A percentile compares a stretch with the other conserved stretches of the same genome.
These are phyloP conservation scores for Probaryconus sp. DNA, from an alignment of 1,140 invertebrate genomes.

Conservation along the genomic window DNA sequence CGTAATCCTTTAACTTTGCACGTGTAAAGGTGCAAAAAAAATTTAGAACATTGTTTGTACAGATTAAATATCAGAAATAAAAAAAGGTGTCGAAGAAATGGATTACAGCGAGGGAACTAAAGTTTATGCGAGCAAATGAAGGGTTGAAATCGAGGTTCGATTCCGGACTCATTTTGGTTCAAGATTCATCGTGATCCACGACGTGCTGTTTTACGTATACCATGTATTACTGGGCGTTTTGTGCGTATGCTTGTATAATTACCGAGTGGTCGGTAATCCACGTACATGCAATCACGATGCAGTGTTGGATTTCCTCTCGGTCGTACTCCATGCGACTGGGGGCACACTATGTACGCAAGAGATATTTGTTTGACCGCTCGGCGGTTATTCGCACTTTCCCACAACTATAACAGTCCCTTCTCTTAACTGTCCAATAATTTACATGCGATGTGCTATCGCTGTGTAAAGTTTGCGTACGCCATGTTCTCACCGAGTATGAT, in stretches of 20 bases:
- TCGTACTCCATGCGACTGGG: conserved; percentile 14
- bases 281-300: conserved; percentile 73
- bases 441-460: conserved; percentile 45
- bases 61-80: no score
- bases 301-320: conserved; percentile 54
- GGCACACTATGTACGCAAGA: conserved; percentile 47
- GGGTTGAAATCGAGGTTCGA: conserved; percentile 14
- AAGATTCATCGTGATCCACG: conserved; percentile 53
- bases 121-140: conserved; percentile 5
- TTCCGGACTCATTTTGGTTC: conserved; percentile 42
- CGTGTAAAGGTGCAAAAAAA: no score
- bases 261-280: conserved; percentile 73
- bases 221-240: conserved; percentile 67
- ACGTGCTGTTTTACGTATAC: conserved; percentile 37
- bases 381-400: conserved; percentile 54
- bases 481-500: conserved; percentile 34
- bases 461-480: conserved; percentile 38
- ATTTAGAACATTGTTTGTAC: no score
- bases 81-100: no score
- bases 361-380: conserved; percentile 59
- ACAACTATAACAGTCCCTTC: conserved; percentile 49
- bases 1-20: no score
- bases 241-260: conserved; percentile 70
- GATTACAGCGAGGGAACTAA: no score
- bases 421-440: conserved; percentile 53